These are phyloP conservation scores for Oophaga pumilio DNA, from an alignment of 2,113 vertebrate species.

Conservation along the genomic window DNA sequence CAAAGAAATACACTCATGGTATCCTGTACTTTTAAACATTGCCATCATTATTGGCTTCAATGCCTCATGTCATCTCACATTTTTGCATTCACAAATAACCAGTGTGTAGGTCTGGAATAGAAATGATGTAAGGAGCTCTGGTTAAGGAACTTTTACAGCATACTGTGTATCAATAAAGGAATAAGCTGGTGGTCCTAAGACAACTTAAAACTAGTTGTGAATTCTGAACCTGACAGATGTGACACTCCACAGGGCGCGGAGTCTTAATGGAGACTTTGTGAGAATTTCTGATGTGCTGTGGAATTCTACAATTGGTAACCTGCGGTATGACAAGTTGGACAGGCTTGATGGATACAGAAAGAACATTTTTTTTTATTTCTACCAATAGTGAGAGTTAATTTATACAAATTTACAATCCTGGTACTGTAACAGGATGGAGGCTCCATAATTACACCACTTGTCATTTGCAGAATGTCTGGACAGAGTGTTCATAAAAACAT, in stretches of 20 bases:
- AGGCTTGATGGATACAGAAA: not conserved
- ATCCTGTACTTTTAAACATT: not conserved
- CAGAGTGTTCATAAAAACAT: not conserved
- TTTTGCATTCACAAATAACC: conserved; percentile 36
- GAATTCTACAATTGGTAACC: conserved; percentile 30
- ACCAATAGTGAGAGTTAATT: conserved; percentile 9
- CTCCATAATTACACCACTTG: not conserved
- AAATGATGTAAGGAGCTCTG: conserved; percentile 15
- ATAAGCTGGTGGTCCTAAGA: conserved; percentile 24
- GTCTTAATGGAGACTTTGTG: conserved; percentile 47
- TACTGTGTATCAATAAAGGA: conserved; percentile 41
- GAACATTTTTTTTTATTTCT: conserved; percentile 17
- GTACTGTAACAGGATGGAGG: not conserved
- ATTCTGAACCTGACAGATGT: conserved; percentile 32
- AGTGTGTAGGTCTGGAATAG: not conserved
- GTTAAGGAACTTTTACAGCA: conserved; percentile 24
- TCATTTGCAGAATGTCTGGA: not conserved
- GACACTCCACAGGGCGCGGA: conserved; percentile 32
- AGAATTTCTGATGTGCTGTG: not conserved
- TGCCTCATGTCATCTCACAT: conserved; percentile 2
- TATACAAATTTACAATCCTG: conserved; percentile 19
- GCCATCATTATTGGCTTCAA: not conserved
- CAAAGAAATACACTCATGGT: not conserved
- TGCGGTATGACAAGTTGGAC: conserved; percentile 30
- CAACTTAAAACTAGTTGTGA: conserved; percentile 15